Conservation (phyloP, 2,113 vertebrate species). For the Tamias sibiricus region DNA sequence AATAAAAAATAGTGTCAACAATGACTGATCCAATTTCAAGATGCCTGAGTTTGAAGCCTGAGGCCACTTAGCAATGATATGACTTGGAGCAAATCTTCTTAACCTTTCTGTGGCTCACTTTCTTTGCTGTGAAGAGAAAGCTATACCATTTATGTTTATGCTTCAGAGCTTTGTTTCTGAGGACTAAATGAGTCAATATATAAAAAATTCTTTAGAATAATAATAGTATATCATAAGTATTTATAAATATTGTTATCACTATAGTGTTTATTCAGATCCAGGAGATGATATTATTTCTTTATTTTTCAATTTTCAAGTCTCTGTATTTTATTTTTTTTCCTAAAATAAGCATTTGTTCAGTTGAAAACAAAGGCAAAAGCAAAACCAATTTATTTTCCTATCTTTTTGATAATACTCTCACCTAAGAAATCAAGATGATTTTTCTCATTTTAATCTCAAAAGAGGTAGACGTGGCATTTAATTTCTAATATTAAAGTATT, state of each 20-base stretch:
- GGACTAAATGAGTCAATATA: background rate
- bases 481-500: background rate
- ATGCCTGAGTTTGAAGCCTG: background rate
- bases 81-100: background rate
- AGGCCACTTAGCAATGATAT: background rate
- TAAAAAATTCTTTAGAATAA: background rate
- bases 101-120: background rate
- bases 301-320: background rate
- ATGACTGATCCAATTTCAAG: background rate
- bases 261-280: background rate
- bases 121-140: background rate
- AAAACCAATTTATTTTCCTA: background rate
- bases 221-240: background rate
- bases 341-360: background rate
- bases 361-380: background rate
- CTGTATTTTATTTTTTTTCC: background rate
- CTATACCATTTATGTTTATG: background rate
- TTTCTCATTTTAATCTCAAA: slow-evolving; percentile 17
- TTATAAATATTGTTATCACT: slow-evolving; percentile 6
- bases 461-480: background rate
- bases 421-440: background rate
- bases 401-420: background rate
- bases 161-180: background rate
- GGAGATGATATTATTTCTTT: background rate
- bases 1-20: background rate